Percentiles rank a stretch among this genome's conserved stretches.
Evolutionary conservation across 37 sponge, comb jelly and placozoan species (phyloP).

Genomic region (Mnemiopsis leidyi): DNA sequence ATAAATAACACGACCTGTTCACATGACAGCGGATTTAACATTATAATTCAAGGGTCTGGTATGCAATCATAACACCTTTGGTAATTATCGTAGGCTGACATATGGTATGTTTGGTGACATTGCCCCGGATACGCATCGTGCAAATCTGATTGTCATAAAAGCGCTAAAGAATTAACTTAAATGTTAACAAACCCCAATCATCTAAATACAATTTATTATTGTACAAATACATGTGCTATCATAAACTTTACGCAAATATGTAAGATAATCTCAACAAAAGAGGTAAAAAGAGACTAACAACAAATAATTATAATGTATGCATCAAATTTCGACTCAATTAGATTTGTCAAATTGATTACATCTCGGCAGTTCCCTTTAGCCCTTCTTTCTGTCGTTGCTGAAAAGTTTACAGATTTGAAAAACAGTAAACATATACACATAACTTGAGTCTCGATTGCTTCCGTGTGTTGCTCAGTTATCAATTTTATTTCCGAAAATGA

Average conservation of each 20-base stretch:
- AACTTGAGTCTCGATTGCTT: too few species aligned
- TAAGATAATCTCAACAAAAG: background rate
- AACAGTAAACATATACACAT: background rate
- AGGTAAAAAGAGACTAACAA: background rate
- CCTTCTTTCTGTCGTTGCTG: constrained; percentile 32
- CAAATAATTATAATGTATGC: background rate
- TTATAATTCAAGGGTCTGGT: background rate
- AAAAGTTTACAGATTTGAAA: background rate
- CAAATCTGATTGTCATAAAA: background rate
- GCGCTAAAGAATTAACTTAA: constrained; percentile 36
- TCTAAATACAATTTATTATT: constrained; percentile 37
- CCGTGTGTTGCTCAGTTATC: too few species aligned
- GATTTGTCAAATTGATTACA: background rate
- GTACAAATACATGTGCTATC: constrained; percentile 42
- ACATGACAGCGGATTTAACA: constrained; percentile 3
- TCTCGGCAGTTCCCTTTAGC: background rate
- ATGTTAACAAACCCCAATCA: constrained; percentile 52
- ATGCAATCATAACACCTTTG: constrained; percentile 25
- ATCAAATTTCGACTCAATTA: background rate
- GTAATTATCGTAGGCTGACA: too few species aligned
- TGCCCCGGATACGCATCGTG: background rate
- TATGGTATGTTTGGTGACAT: too few species aligned
- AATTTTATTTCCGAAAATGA: too few species aligned
- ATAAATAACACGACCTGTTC: background rate
- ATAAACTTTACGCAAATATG: background rate